A percentile compares a stretch with the other conserved stretches of the same genome.
Conservation (phyloP, 2,888 invertebrate genomes). For the Sipha maydis region DNA sequence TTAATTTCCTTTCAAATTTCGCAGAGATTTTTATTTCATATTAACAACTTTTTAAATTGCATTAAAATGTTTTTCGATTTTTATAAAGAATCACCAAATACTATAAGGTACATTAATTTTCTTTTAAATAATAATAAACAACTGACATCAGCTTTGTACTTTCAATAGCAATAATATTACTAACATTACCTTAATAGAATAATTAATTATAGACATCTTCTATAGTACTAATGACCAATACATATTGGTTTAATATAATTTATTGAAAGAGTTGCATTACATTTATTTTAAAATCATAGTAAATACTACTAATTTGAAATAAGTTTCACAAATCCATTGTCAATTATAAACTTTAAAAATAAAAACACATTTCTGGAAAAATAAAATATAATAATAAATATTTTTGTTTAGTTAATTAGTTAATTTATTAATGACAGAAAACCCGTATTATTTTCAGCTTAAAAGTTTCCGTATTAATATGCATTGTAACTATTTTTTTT, state of each 20-base stretch:
- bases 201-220: too few species aligned
- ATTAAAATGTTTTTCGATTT: too few species aligned
- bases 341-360: neutral
- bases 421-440: neutral
- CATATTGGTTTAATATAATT: too few species aligned
- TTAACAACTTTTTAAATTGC: too few species aligned
- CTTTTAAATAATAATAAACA: neutral
- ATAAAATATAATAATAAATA: neutral
- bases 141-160: neutral
- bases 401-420: neutral
- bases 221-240: too few species aligned
- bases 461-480: neutral
- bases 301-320: neutral
- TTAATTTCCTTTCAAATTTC: too few species aligned
- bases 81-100: too few species aligned
- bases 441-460: neutral
- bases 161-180: neutral
- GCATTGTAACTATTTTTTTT: neutral
- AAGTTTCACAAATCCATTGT: neutral
- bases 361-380: neutral
- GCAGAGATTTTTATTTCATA: too few species aligned
- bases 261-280: too few species aligned
- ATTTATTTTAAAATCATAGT: neutral
- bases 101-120: too few species aligned
- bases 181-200: neutral